Base-by-base conservation (phyloP, 2,113 vertebrate species). In the Hystrix cristata region DNA sequence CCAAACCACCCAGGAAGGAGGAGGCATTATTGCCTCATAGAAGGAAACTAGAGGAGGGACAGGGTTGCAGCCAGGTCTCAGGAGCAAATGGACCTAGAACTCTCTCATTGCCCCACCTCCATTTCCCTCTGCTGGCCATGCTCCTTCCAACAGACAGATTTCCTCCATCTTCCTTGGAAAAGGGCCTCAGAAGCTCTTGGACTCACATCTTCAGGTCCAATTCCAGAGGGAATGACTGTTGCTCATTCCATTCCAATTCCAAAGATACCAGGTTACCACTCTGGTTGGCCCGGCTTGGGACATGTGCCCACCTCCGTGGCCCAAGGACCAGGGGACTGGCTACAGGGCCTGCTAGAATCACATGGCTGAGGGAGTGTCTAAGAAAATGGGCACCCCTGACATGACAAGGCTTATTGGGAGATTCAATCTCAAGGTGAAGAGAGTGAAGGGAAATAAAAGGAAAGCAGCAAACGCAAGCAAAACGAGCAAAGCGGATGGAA, bases 231-330 rank as follows among this genome's bases (percentile, higher is more conserved):
- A 90, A 90, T 4, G 34, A 60, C 5, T 16, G 9, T 38, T 90
- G 34, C 59, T 88, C 38, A 53, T 81, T 64, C 48, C 0, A n/a
- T 48, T 80, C 21, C 21, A 14, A 90, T 65, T 51, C 34, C 67
- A 91, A 85, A 81, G 27, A 65, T 14, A 90, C 34, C 71, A 91
- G n/a, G n/a, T n/a, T 43, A 72, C 12, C 46, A 76, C 59, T 93
- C 79, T 64, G 69, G 29, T 11, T 29, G 18, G 38, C 46, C 55
- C 29, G 16, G 1, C 25, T 38, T 71, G 27, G 65, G 25, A 15
- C 9, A 57, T 1, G 0, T 21, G 27, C 34, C 91, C 29, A 25
- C 46, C 16, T 87, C 46, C 13, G 0, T n/a, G 65, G 48, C 46
- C 46, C 59, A 94, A 38, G 21, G 9, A 71, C 27, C 5, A n/a